Evolutionary conservation across 2,113 vertebrate genomes (phyloP), one percentile per base, ranked within the genome.

Genomic region (Camelus dromedarius): DNA sequence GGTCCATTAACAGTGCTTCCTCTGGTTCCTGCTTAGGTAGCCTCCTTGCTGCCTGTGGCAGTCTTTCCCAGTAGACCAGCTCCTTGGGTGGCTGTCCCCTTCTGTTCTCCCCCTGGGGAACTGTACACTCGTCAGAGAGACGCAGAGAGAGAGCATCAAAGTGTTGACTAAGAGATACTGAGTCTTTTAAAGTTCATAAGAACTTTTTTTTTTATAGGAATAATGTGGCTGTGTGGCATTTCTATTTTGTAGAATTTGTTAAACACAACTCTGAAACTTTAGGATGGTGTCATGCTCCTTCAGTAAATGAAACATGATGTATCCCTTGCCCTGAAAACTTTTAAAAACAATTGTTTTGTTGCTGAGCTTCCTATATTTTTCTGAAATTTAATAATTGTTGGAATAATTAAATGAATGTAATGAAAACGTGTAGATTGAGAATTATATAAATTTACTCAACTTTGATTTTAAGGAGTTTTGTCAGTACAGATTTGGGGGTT

Each of bases 341-440:
- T 8, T 81, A 83, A 58, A 70, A 54, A 54, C 62, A 92, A 87
- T 10, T 79, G 32, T 54, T 84, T 92, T 77, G 76, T 80, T 95
- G 83, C 62, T 95, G 90, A 38, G 28, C 24, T 91, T 77, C 66
- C 64, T 93, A 10, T 73, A 81, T 84, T 20, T 96, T 60, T 95
- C 70, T 58, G 66, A 76, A 82, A 89, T 32, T 62, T 93, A 62
- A 60, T 96, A 54, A 91, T 73, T 50, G 13, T 89, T 80, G 42
- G 38, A 64, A 56, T 91, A 79, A 79, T 93, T 90, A 80, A 67
- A 38, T 88, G 67, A 81, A 69, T 77, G 22, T 86, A 96, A n/a
- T 69, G 52, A 96, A 96, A 97, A n/a, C 26, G 35, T 12, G 79
- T 95, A 48, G 6, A 72, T 28, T 82, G 42, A 8, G 66, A 76